Base-by-base conservation (phyloP, 2,888 invertebrate genomes). In the Standfussiana lucernea region DNA sequence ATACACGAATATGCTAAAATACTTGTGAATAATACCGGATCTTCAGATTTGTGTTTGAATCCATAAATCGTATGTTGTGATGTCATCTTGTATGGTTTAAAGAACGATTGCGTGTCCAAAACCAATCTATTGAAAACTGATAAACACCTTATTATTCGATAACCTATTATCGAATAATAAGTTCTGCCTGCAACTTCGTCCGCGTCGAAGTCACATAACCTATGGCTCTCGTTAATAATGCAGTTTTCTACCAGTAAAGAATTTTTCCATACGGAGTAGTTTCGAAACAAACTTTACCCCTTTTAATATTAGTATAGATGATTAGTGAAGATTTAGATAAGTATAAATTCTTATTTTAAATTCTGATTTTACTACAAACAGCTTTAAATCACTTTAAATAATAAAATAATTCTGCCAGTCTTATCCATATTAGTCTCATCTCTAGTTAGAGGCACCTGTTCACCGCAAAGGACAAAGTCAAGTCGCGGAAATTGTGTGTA, bases 401-500 rank as follows among this genome's bases (percentile, higher is more conserved):
- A 7, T 32, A 13, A 65, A 13, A 32, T 61, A 71, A 24, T 65
- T 47, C 45, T 13, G 5, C 11, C 37, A 62, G 59, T 28, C 71
- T 11, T 85, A 75, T 90, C 92, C 87, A 90, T 47, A 79, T 67
- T 82, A 86, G 18, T 74, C 37, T 76, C 66, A 79, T 72, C 85
- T 72, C 77, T 82, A 72, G 82, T 82, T 86, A 89, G 86, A 89
- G 87, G 86, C 91, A 92, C 92, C 92, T 91, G 92, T 90, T 90
- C 85, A 86, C 88, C 86, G 89, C 89, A 89, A 91, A 92, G 91
- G 92, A 93, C 92, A 88, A 91, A 87, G 87, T 85, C 85, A 87
- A 87, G 89, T 92, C 89, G 91, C 92, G 92, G 93, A 94, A 94
- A 94, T 91, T 89, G 90, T 88, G 87, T 89, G 74, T 72, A 72